Evolutionary conservation across 1,140 invertebrate genomes (phyloP).

Genomic region (Drosophila saltans): DNA sequence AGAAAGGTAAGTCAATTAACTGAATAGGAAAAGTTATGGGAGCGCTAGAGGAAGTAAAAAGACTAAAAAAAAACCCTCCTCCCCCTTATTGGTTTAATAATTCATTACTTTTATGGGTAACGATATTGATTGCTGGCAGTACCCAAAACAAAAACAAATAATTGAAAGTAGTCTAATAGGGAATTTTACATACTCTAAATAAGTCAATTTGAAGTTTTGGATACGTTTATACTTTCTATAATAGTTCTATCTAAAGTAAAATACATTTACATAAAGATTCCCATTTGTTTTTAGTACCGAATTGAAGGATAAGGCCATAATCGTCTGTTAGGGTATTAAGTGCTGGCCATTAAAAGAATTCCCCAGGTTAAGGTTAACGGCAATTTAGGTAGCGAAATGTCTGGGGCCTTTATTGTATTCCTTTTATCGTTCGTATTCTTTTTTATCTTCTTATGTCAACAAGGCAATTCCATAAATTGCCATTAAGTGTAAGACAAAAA

Average conservation of each 20-base stretch:
- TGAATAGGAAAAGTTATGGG: neutral
- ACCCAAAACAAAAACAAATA: constrained; percentile 45
- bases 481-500: constrained; percentile 40
- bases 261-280: neutral
- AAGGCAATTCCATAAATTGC: constrained; percentile 69
- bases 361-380: constrained; percentile 17
- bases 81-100: neutral
- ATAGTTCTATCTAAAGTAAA: neutral
- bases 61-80: neutral
- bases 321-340: neutral
- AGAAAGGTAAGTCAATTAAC: constrained; percentile 54
- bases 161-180: constrained; percentile 1
- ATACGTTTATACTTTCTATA: too few species aligned
- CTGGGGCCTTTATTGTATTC: constrained; percentile 58
- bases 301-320: too few species aligned
- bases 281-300: too few species aligned
- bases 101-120: neutral
- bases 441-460: constrained; percentile 69
- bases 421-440: constrained; percentile 59
- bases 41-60: neutral
- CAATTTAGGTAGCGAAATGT: constrained; percentile 41
- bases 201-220: too few species aligned
- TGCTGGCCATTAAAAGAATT: constrained; percentile 18
- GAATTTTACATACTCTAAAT: neutral
- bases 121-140: constrained; percentile 6